A percentile compares a stretch with the other conserved stretches of the same genome.
Evolutionary conservation across 2,797 vertebrate genomes (phyloP).

Genomic region (Anas georgica): DNA sequence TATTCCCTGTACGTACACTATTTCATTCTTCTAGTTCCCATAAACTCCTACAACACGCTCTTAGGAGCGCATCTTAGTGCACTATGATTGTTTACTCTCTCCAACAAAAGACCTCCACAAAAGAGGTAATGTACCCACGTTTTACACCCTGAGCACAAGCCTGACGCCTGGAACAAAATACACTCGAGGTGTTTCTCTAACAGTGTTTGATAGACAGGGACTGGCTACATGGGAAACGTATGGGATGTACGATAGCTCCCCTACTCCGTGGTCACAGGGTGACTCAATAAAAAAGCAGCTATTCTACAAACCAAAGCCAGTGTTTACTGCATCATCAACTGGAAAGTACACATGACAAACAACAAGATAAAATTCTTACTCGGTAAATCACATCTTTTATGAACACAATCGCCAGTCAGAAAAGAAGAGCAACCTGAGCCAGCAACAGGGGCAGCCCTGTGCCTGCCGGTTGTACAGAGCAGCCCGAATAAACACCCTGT

Average conservation of each 20-base stretch:
- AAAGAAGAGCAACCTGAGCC: not conserved
- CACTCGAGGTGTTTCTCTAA: not conserved
- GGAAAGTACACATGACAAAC: not conserved
- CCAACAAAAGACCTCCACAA: not conserved
- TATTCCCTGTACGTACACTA: not conserved
- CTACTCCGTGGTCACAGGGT: not conserved
- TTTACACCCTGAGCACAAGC: not conserved
- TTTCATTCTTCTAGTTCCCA: not conserved
- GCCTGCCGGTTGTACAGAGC: not conserved
- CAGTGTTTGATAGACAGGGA: not conserved
- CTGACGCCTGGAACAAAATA: not conserved
- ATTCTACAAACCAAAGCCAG: not conserved
- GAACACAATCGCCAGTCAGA: not conserved
- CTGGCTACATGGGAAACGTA: not conserved
- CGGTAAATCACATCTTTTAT: not conserved
- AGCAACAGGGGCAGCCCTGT: not conserved
- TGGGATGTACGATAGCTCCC: not conserved
- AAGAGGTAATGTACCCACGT: accelerated
- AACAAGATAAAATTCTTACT: not conserved
- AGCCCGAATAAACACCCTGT: not conserved
- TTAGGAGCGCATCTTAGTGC: not conserved
- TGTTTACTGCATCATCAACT: not conserved
- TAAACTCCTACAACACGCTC: not conserved
- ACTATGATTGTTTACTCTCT: not conserved
- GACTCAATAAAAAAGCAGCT: not conserved